Conservation (phyloP, 2,888 invertebrate genomes). For the Chironomus riparius region DNA sequence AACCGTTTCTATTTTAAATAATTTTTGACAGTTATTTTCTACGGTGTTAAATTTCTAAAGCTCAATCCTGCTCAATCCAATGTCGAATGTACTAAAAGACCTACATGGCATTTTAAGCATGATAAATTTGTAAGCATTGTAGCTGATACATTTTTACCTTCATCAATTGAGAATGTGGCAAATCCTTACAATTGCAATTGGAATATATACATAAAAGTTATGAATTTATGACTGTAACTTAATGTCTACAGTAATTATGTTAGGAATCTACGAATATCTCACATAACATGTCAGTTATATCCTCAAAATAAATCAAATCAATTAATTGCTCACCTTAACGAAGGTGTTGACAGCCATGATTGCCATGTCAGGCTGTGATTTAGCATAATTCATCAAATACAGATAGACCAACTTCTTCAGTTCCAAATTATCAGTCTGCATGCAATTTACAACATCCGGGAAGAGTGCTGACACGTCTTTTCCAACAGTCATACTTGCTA, state of each 20-base stretch:
- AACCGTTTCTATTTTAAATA: no score
- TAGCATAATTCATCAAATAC: constrained; percentile 99
- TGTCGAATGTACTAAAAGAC: no score
- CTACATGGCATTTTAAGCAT: no score
- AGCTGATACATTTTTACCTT: constrained; percentile 44
- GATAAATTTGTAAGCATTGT: no score
- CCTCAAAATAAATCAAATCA: not conserved
- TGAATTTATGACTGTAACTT: no score
- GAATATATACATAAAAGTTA: not conserved
- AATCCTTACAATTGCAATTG: constrained; percentile 44
- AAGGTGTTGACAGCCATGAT: constrained; percentile 99
- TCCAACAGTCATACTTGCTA: constrained; percentile 99
- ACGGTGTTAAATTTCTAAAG: no score
- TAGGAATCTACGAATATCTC: not conserved
- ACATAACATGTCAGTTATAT: not conserved
- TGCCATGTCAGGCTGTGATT: constrained; percentile 99
- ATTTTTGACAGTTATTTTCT: no score
- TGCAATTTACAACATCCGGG: constrained; percentile 99
- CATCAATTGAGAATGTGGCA: constrained; percentile 57
- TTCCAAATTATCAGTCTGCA: constrained; percentile 99
- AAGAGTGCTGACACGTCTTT: constrained; percentile 98
- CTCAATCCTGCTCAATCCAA: no score
- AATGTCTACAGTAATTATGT: not conserved
- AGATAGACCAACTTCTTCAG: constrained; percentile 97
- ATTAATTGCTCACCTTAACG: constrained; percentile 70